Percentiles rank a stretch among this genome's conserved stretches.
Evolutionary conservation across 2,888 invertebrate genomes (phyloP).

Genomic region (Drosophila phalerata): DNA sequence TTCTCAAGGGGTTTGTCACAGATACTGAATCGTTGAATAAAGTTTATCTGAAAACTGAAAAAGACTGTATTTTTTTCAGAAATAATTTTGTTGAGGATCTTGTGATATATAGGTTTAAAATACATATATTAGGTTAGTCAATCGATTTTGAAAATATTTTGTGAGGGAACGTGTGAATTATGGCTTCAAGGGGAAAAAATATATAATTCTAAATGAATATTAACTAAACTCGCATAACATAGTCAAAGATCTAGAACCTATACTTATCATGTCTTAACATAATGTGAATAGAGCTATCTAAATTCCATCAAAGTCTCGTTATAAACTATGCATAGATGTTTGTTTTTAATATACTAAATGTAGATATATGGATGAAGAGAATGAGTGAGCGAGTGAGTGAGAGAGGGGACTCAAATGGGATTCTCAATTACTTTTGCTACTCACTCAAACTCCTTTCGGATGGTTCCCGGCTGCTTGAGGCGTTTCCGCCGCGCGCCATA

Average conservation of each 20-base stretch:
- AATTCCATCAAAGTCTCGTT: conserved; percentile 7
- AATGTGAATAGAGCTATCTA: background rate
- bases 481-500: conserved; percentile 91
- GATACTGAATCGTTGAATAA: no score
- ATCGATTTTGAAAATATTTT: no score
- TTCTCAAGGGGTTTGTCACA: no score
- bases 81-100: no score
- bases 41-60: no score
- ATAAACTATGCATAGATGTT: background rate
- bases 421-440: conserved; percentile 72
- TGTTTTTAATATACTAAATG: background rate
- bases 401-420: background rate
- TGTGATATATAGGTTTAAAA: no score
- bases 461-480: conserved; percentile 86
- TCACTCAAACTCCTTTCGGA: conserved; percentile 86
- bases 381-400: background rate
- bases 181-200: no score
- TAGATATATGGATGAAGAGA: background rate
- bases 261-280: no score
- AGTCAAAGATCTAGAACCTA: background rate
- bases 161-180: no score
- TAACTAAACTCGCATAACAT: background rate
- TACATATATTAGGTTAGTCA: no score
- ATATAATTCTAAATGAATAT: no score
- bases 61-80: no score